Conservation (phyloP, 2,888 invertebrate species). For the Lamellibrachia satsuma region DNA sequence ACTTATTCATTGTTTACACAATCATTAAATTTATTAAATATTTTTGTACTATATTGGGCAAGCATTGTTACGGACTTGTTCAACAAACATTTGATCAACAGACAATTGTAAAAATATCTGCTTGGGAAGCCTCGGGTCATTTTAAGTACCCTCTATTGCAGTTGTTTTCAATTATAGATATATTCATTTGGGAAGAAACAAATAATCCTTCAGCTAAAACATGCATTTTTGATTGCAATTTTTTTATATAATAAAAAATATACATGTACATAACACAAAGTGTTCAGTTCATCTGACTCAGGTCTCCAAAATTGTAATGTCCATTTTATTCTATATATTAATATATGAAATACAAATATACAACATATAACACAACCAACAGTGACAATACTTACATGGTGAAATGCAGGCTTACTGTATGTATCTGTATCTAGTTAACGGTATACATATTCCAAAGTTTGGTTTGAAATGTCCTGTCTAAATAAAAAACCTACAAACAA, state of each 20-base stretch:
- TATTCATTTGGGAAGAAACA: background rate
- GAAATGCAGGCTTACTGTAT: background rate
- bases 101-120: too few species aligned
- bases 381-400: background rate
- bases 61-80: too few species aligned
- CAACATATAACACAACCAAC: background rate
- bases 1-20: too few species aligned
- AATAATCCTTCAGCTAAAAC: background rate
- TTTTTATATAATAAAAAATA: background rate
- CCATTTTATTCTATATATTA: slow-evolving; percentile 17
- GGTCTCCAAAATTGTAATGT: background rate
- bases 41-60: too few species aligned
- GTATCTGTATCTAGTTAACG: background rate
- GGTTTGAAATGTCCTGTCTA: too few species aligned
- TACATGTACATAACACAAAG: background rate
- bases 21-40: too few species aligned
- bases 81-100: too few species aligned
- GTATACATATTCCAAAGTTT: too few species aligned
- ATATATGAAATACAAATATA: background rate
- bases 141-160: too few species aligned
- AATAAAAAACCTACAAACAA: too few species aligned
- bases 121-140: too few species aligned
- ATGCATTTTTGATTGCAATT: background rate
- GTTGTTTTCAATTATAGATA: too few species aligned
- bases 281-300: background rate